Percentiles rank a stretch among this genome's conserved stretches.
phyloP scores from a whole-genome alignment of 2,113 vertebrate genomes.

The Prolemur simus region DNA sequence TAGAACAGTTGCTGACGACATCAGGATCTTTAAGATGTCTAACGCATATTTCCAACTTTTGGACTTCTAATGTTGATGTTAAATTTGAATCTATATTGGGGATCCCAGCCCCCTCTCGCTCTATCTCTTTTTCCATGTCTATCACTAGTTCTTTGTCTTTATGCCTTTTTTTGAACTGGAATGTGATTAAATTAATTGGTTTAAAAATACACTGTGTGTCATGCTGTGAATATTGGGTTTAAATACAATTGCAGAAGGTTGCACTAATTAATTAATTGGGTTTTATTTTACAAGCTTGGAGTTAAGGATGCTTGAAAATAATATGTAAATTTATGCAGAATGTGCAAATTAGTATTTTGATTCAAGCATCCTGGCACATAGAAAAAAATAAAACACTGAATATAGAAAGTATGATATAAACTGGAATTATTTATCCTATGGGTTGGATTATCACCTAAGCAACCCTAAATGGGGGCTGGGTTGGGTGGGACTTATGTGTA shows the following conservation, averaged over 20 bases:
- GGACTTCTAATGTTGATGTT: conserved; percentile 11
- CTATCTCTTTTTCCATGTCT: conserved; percentile 7
- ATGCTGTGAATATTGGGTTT: conserved; percentile 75
- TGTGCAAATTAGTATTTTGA: conserved; percentile 72
- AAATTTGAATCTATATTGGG: background rate
- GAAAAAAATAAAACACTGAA: conserved; percentile 16
- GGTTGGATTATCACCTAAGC: background rate
- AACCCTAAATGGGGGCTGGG: background rate
- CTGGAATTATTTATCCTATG: conserved; percentile 21
- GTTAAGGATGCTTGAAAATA: conserved; percentile 72
- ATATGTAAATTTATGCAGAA: conserved; percentile 76
- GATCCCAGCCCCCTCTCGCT: background rate
- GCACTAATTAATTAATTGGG: conserved; percentile 76
- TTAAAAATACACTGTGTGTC: conserved; percentile 74
- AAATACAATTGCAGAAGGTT: conserved; percentile 77
- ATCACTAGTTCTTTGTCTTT: conserved; percentile 59
- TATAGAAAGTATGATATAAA: background rate
- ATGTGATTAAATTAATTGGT: conserved; percentile 75
- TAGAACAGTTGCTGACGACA: background rate
- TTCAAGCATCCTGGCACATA: conserved; percentile 56
- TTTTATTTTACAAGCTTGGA: conserved; percentile 74
- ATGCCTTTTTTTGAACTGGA: conserved; percentile 43
- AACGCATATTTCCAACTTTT: background rate
- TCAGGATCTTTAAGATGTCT: background rate
- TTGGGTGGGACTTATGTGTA: background rate